Conservation (phyloP, 2,113 vertebrate genomes). For the Sakesphorus luctuosus region DNA sequence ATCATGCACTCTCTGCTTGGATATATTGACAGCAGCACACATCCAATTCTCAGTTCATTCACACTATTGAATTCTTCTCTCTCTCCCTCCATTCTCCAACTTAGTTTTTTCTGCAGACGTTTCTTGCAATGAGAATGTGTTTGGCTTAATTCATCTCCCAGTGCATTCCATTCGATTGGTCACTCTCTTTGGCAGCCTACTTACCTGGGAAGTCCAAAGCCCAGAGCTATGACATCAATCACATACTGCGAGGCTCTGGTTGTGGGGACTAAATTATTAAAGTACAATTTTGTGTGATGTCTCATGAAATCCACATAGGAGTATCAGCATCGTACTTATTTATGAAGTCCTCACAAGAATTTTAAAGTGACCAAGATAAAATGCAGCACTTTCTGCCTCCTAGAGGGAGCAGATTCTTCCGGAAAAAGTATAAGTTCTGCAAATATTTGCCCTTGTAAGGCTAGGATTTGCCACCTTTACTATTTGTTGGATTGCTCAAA, state of each 20-base stretch:
- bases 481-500: background rate
- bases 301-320: background rate
- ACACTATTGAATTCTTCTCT: background rate
- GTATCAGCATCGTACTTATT: background rate
- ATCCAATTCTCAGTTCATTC: background rate
- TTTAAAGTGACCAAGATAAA: background rate
- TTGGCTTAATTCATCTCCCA: background rate
- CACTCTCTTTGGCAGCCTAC: background rate
- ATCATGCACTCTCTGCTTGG: background rate
- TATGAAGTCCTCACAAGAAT: background rate
- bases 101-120: background rate
- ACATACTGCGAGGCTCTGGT: background rate
- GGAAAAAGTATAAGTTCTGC: background rate
- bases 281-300: background rate
- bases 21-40: background rate
- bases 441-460: background rate
- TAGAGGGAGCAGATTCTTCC: background rate
- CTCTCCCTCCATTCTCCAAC: background rate
- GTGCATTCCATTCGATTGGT: background rate
- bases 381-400: background rate
- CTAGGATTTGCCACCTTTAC: background rate
- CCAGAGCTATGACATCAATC: background rate
- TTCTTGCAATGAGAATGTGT: background rate
- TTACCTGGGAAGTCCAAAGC: background rate
- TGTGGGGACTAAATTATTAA: constrained; percentile 6